Conservation (phyloP, 2,797 vertebrate species). For the Poecilia wingei region DNA sequence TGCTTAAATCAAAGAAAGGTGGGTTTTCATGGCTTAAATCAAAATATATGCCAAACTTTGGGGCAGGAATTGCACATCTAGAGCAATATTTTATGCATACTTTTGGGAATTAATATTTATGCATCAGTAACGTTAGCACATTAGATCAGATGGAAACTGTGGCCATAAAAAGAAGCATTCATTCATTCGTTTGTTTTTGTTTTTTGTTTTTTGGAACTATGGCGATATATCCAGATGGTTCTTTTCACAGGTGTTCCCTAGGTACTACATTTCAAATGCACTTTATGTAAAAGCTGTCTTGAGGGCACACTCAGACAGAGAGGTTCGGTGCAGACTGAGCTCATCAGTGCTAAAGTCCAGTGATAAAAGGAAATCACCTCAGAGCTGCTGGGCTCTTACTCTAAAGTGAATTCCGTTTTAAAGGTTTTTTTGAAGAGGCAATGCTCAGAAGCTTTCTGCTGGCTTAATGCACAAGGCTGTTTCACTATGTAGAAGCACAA, state of each 20-base stretch:
- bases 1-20: background rate
- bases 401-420: constrained; percentile 56
- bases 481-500: constrained; percentile 16
- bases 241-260: constrained; percentile 37
- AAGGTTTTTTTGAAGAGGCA: constrained; percentile 48
- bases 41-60: constrained; percentile 26
- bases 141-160: constrained; percentile 41
- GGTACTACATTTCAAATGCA: constrained; percentile 33
- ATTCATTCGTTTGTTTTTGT: constrained; percentile 1
- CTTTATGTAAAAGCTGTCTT: constrained; percentile 31
- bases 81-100: constrained; percentile 27
- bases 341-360: constrained; percentile 34
- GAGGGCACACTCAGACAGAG: constrained; percentile 33
- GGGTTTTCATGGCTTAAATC: constrained; percentile 32
- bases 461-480: constrained; percentile 15
- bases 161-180: constrained; percentile 28
- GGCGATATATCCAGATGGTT: constrained; percentile 1
- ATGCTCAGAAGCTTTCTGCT: constrained; percentile 23
- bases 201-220: constrained; percentile 2
- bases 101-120: constrained; percentile 40
- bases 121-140: constrained; percentile 31
- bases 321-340: constrained; percentile 23
- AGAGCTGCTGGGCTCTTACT: constrained; percentile 39
- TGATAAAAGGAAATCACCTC: constrained; percentile 50
- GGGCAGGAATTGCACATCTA: constrained; percentile 28